phyloP scores from a whole-genome alignment of 2,797 vertebrate genomes.

The Coregonus ussuriensis region DNA sequence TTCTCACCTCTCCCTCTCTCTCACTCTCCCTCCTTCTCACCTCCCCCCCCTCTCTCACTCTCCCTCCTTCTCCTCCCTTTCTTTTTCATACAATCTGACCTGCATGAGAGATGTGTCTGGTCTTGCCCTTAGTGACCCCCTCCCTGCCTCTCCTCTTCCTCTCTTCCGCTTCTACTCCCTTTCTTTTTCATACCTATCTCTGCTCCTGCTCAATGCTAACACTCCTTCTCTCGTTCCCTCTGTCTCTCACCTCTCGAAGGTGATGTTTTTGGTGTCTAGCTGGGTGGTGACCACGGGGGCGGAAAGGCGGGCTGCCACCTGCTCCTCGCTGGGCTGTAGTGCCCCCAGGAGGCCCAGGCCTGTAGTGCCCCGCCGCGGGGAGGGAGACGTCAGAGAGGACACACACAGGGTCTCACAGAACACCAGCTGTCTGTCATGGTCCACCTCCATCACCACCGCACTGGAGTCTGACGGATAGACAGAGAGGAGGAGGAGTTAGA shows the following conservation, averaged over 20 bases:
- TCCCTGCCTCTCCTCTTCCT: too few species aligned
- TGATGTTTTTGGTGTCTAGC: slow-evolving; percentile 95
- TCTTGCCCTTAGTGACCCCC: background rate
- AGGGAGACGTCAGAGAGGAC: slow-evolving; percentile 63
- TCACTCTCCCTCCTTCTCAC: slow-evolving; percentile 20
- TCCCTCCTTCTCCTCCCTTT: background rate
- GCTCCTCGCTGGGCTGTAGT: slow-evolving; percentile 91
- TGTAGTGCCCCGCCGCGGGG: slow-evolving; percentile 68
- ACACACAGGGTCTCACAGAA: slow-evolving; percentile 90
- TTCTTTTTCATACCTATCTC: too few species aligned
- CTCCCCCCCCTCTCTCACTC: background rate
- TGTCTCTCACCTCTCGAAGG: slow-evolving; percentile 90
- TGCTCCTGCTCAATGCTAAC: background rate
- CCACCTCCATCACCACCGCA: slow-evolving; percentile 96
- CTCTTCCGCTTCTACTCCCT: too few species aligned
- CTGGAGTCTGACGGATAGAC: slow-evolving; percentile 78
- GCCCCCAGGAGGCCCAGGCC: slow-evolving; percentile 77
- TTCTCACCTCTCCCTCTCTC: slow-evolving; percentile 19
- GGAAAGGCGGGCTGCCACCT: slow-evolving; percentile 89
- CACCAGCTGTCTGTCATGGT: slow-evolving; percentile 94
- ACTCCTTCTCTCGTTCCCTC: background rate
- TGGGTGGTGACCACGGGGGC: slow-evolving; percentile 94
- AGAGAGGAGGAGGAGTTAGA: background rate
- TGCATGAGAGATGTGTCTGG: background rate
- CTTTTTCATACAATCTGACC: too few species aligned